Evolutionary conservation across 2,113 vertebrate species (phyloP), one percentile per base, ranked within the genome.

Genomic region (Hepsetus odoe): DNA sequence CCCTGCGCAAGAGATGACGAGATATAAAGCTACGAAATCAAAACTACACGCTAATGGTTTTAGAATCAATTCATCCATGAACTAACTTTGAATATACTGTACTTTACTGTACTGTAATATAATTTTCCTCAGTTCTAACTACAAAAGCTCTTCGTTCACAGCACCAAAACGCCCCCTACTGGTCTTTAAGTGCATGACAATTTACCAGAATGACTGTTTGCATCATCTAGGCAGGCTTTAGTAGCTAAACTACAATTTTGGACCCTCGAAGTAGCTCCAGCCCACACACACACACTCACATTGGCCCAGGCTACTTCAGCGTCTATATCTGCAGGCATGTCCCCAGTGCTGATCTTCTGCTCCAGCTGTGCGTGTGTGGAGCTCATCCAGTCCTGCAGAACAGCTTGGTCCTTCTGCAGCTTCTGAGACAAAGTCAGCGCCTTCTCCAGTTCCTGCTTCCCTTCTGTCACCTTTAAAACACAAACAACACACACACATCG

Each of bases 391-490:
- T 96, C 95, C 18, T 94, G 95, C 77, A 99, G 89, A 18, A 87
- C 80, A 0, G 88, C 32, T 16, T 90, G 91, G 53, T 98, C 96
- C 79, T 95, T 97, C 81, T 85, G 94, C 86, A 97, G 89, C 85
- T 90, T 96, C 44, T 93, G 92, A 55, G 97, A 92, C 70, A 99
- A 87, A 55, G 94, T 92, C 2, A 94, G 87, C 10, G 97, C 96
- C 83, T 94, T 94, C 83, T 99, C 98, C 0, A 99, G 90, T 64
- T 97, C 95, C 87, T 98, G 97, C 65, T 99, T 99, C 5, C 97
- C 96, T 82, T 98, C 97, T 0, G 98, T 99, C 71, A 99, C 98
- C 98, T 99, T 77, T 1, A 12, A 66, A 82, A 68, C 30, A 74
- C 55, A 38, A 5, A n/a, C 20, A 10, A 62, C 28, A 33, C 46